These are phyloP conservation scores for Liparis tanakae DNA, from an alignment of 2,797 vertebrate species.

Conservation along the genomic window DNA sequence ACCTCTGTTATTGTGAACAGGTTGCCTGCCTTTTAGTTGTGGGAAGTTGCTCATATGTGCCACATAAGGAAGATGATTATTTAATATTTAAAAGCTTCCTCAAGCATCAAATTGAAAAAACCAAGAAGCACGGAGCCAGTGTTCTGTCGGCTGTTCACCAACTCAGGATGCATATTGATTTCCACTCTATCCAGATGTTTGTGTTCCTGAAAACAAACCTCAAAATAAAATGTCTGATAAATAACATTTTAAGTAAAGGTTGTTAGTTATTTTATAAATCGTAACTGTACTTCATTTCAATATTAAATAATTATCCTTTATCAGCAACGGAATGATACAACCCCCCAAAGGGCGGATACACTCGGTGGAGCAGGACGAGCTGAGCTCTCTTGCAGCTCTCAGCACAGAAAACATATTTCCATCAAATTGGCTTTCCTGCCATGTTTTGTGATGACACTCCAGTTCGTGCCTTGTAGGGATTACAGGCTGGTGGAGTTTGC, in stretches of 20 bases:
- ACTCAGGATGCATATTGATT: background rate
- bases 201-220: background rate
- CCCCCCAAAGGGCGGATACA: background rate
- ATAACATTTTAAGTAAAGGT: no score
- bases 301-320: background rate
- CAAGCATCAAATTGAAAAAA: background rate
- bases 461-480: background rate
- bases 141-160: no score
- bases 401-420: constrained; percentile 8
- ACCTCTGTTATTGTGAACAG: constrained; percentile 1
- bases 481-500: constrained; percentile 10
- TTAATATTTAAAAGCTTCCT: background rate
- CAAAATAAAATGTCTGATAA: no score
- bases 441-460: constrained; percentile 2
- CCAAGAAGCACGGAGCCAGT: no score
- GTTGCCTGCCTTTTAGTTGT: constrained; percentile 1
- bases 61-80: background rate
- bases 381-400: background rate
- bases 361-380: background rate
- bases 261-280: no score
- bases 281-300: no score
- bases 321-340: background rate
- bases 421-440: constrained; percentile 14
- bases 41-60: background rate
- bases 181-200: background rate